Base-by-base conservation (phyloP, 2,888 invertebrate species). In the Limenitis camilla region DNA sequence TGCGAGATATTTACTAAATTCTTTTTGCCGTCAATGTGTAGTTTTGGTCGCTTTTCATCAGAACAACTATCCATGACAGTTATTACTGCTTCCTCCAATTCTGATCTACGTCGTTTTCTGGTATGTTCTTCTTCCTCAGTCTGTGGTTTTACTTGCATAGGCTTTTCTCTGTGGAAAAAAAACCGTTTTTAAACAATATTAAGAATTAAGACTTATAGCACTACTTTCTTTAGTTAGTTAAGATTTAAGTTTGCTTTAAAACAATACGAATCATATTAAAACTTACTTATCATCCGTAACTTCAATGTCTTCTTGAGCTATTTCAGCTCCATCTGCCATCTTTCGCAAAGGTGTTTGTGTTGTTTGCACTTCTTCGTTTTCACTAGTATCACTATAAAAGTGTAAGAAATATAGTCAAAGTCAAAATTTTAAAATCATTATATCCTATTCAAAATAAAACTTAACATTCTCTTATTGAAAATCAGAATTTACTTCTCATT, bases 21-120 rank as follows among this genome's bases (percentile, higher is more conserved):
- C 7, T 38, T 52, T 7, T 44, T 44, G 8, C 28, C 50, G 11
- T 48, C 33, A 31, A 52, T 40, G 5, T 66, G 68, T 0, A 67
- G 32, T 35, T 69, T 69, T 52, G 62, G 73, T 39, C 70, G 68
- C 63, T 81, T 84, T 29, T 71, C 72, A 49, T 52, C 62, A 7
- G 60, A 52, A 36, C 60, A 65, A 11, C 55, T 63, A 11, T 76
- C 76, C 31, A 80, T 64, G 7, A 76, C 69, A 2, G 77, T 78
- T 11, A 77, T 61, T 4, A 73, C 65, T 0, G 78, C 73, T 59
- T 81, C 84, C 46, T 80, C 80, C 6, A 80, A 56, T 1, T 72
- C 68, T 0, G 86, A 84, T 1, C 76, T 71, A 3, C 83, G 76
- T n/a, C 86, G 76, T 63, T 84, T 86, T 59, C 76, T 76, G 4